These are phyloP conservation scores for Myiozetetes cayanensis DNA, from an alignment of 2,113 vertebrate species.

Conservation along the genomic window DNA sequence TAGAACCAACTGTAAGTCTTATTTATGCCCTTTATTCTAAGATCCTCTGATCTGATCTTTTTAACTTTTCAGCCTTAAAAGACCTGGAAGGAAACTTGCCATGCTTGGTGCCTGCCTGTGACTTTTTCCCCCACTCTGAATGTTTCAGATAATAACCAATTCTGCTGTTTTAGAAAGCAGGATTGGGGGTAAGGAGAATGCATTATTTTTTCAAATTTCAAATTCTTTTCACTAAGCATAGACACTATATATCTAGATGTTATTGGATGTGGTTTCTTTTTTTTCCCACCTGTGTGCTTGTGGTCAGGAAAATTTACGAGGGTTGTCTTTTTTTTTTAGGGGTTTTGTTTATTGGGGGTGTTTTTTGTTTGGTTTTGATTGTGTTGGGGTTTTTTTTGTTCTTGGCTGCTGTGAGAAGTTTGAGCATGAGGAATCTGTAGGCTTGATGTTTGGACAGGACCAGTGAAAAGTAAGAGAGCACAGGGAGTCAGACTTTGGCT, in stretches of 20 bases:
- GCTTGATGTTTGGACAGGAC: background rate
- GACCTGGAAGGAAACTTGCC: background rate
- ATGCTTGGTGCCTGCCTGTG: background rate
- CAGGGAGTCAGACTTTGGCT: background rate
- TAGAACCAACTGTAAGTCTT: background rate
- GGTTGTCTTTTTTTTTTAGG: background rate
- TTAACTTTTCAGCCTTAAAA: background rate
- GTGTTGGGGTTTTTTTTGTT: background rate
- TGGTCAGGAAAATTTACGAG: background rate
- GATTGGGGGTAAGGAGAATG: background rate
- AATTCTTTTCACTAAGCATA: background rate
- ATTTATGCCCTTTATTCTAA: background rate
- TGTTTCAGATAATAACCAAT: background rate
- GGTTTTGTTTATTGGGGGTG: no score
- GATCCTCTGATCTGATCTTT: background rate
- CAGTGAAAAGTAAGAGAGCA: background rate
- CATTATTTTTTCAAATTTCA: background rate
- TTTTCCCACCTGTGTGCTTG: background rate
- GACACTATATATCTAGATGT: background rate
- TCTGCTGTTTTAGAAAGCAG: background rate
- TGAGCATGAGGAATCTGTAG: background rate
- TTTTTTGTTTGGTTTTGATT: background rate
- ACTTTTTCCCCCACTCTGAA: background rate
- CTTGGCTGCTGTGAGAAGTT: background rate
- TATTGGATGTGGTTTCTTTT: background rate